A percentile compares a stretch with the other conserved stretches of the same genome.
These are phyloP conservation scores for Cacoxenus indagator DNA, from an alignment of 2,888 invertebrate species.

Conservation along the genomic window DNA sequence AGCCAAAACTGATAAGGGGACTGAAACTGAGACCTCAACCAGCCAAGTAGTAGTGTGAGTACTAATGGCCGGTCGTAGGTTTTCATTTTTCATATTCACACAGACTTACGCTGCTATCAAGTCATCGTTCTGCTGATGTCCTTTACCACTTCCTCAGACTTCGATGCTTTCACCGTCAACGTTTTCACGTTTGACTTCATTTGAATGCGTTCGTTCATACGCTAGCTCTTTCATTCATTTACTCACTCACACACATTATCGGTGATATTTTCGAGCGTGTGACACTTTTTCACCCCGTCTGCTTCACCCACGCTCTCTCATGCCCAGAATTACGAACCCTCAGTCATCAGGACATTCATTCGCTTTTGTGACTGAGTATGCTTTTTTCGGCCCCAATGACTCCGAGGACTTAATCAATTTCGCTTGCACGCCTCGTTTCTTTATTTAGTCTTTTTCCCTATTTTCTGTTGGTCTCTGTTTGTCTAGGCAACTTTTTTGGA, in stretches of 20 bases:
- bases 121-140: conserved; percentile 1
- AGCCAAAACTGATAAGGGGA: background rate
- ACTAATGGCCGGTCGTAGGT: conserved; percentile 29
- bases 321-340: background rate
- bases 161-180: conserved; percentile 49
- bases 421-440: conserved; percentile 24
- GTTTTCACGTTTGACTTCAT: conserved; percentile 58
- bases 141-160: background rate
- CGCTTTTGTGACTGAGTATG: conserved; percentile 17
- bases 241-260: conserved; percentile 1
- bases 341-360: conserved; percentile 19
- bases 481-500: conserved; percentile 1
- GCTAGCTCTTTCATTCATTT: conserved; percentile 9
- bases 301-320: background rate
- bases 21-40: background rate
- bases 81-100: conserved; percentile 34
- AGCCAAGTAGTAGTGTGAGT: background rate
- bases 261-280: background rate
- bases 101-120: too few relatives aligned
- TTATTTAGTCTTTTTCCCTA: background rate
- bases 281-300: background rate
- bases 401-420: conserved; percentile 61
- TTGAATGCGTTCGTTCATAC: conserved; percentile 46
- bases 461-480: background rate
- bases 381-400: background rate